Evolutionary conservation across 2,888 invertebrate genomes (phyloP), one percentile per base, ranked within the genome.

Genomic region (Drosophila mimetica): DNA sequence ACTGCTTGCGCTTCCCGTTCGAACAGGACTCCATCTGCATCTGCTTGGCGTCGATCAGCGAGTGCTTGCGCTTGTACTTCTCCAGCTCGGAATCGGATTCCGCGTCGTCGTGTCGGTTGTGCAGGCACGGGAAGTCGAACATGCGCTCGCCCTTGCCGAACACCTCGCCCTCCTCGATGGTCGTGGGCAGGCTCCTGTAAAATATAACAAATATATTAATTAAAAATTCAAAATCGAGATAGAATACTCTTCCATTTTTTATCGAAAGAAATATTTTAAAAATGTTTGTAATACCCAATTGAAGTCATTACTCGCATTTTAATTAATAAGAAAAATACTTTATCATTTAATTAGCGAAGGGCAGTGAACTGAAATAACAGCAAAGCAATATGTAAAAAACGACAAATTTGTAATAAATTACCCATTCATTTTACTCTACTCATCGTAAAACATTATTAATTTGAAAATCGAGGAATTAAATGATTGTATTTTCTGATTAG

Each of bases 161-260:
- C 22, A 91, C 86, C 88, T 94, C 94, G 1, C 94, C 94, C 76
- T 94, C 94, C 78, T 93, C 92, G 20, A 94, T 89, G 1, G 94
- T 93, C 18, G 93, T 93, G 6, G 94, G 94, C 39, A 94, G 90
- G 18, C 93, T 92, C 78, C 93, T 91, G 36, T 2, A 55, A 59
- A 34, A 7, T 0, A 0, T 2, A 7, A 13, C 0, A 9, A 5
- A 14, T n/a, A 28, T 8, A 9, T 57, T 13, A 2, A 11, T 11
- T 0, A 11, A 30, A 11, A 1, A 1, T 13, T 4, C 11, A 11
- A n/a, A n/a, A n/a, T n/a, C n/a, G n/a, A n/a, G n/a, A n/a, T n/a
- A n/a, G n/a, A n/a, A n/a, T n/a, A n/a, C n/a, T n/a, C n/a, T n/a
- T n/a, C n/a, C n/a, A n/a, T n/a, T n/a, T n/a, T n/a, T n/a, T n/a